These are phyloP conservation scores for Arenaria interpres DNA, from an alignment of 2,113 vertebrate genomes.

Conservation along the genomic window DNA sequence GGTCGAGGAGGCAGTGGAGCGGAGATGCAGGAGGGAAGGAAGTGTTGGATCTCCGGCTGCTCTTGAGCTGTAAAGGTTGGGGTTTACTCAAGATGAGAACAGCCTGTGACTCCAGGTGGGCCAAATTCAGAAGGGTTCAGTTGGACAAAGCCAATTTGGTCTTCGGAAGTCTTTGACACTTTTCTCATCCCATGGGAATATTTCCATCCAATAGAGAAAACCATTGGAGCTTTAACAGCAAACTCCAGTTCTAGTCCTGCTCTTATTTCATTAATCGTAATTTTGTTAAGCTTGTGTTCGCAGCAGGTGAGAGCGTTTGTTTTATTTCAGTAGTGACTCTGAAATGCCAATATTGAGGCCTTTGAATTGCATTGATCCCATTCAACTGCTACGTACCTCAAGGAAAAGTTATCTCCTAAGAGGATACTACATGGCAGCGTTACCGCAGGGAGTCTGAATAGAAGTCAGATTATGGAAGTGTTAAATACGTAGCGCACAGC, in stretches of 20 bases:
- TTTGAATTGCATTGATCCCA: background rate
- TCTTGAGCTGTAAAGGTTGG: background rate
- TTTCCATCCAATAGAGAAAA: background rate
- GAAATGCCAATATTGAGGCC: background rate
- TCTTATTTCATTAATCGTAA: background rate
- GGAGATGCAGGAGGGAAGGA: background rate
- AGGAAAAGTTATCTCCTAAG: background rate
- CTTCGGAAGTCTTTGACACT: background rate
- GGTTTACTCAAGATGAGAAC: background rate
- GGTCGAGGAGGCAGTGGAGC: background rate
- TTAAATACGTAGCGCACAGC: background rate
- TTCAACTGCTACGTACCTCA: background rate
- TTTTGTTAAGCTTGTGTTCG: background rate
- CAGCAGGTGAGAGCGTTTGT: background rate
- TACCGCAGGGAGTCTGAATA: background rate
- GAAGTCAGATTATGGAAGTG: background rate
- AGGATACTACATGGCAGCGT: background rate
- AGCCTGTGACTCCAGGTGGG: background rate
- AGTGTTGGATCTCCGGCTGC: fast-evolving
- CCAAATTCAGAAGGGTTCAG: background rate
- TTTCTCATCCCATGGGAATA: background rate
- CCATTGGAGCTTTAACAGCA: background rate
- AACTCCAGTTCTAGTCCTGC: background rate
- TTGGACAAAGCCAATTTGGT: background rate
- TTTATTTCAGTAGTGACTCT: background rate